Evolutionary conservation across 2,888 invertebrate genomes (phyloP), one percentile per base, ranked within the genome.

Genomic region (Ptychoptera albimana): DNA sequence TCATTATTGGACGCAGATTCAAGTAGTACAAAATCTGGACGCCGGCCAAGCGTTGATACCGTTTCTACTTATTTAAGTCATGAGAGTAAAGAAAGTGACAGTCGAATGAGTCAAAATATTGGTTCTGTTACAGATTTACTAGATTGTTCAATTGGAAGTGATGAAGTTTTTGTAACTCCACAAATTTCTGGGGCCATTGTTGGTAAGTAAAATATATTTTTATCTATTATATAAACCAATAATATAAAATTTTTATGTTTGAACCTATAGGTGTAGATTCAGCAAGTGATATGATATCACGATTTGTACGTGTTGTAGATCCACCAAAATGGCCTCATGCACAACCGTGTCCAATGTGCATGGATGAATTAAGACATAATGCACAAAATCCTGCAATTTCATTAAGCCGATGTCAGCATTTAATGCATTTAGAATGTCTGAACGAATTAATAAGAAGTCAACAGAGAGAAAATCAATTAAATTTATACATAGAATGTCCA

Each of bases 1-100:
- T 37, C 37, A 11, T 12, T 37, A 7, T 64, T 80, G 35, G 79
- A 77, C 14, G 63, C 64, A 6, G 64, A 64, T 40, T 61, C 61
- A 46, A 77, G 78, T 56, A 82, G 83, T 58, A 77, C 81, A 41
- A 79, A 82, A 55, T 82, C 82, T 43, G 80, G 79, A 38, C 70
- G 87, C 11, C 68, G 87, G 14, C 87, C 86, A 46, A 86, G 86
- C 60, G 79, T 87, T 37, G 88, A 88, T 61, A 88, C 88, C 10
- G 84, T 88, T 30, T 87, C 87, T 46, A 88, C 88, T 1, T 88
- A 88, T 70, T 73, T 88, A 54, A 87, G 87, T 60, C 86, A 82
- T 52, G 86, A 85, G 63, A 85, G 83, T 67, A 77, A 80, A 60
- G 79, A 78, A 50, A 78, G 79, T 55, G 31, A 35, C 32, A 41